Evolutionary conservation across 1,140 invertebrate genomes (phyloP).

Genomic region (Heliconius hewitsoni): DNA sequence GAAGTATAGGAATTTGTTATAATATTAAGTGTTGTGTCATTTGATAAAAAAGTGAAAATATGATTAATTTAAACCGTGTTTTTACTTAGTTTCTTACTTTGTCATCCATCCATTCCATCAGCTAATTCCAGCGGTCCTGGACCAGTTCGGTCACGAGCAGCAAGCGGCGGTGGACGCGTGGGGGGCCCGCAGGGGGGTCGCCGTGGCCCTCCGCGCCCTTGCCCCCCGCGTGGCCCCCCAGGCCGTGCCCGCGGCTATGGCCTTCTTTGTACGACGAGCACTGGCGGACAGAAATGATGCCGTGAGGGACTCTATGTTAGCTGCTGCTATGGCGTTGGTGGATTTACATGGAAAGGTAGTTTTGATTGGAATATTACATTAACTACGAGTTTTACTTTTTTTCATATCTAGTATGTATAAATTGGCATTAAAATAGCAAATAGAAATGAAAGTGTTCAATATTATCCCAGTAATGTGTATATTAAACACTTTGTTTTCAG

Average conservation of each 20-base stretch:
- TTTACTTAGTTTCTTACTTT: no score
- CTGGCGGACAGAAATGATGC: slow-evolving; percentile 91
- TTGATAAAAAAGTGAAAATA: no score
- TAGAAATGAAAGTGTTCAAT: no score
- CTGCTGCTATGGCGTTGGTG: slow-evolving; percentile 94
- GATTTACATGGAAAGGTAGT: slow-evolving; percentile 93
- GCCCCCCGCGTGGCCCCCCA: slow-evolving; percentile 85
- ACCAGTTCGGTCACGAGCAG: slow-evolving; percentile 95
- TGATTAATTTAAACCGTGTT: no score
- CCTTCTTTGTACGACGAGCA: slow-evolving; percentile 93
- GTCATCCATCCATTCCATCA: slow-evolving; percentile 9
- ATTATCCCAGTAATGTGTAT: no score
- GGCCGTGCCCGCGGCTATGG: slow-evolving; percentile 86
- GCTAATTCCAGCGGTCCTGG: slow-evolving; percentile 92
- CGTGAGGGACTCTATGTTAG: slow-evolving; percentile 95
- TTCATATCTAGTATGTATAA: no score
- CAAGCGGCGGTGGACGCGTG: slow-evolving; percentile 93
- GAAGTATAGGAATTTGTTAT: no score
- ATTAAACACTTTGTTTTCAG: no score
- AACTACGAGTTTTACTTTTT: no score
- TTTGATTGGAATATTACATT: no score
- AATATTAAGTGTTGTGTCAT: no score
- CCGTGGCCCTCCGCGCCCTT: slow-evolving; percentile 89
- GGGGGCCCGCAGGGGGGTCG: slow-evolving; percentile 93
- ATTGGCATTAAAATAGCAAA: no score